phyloP scores from a whole-genome alignment of 2,888 invertebrate genomes.

The Craniophora ligustri region DNA sequence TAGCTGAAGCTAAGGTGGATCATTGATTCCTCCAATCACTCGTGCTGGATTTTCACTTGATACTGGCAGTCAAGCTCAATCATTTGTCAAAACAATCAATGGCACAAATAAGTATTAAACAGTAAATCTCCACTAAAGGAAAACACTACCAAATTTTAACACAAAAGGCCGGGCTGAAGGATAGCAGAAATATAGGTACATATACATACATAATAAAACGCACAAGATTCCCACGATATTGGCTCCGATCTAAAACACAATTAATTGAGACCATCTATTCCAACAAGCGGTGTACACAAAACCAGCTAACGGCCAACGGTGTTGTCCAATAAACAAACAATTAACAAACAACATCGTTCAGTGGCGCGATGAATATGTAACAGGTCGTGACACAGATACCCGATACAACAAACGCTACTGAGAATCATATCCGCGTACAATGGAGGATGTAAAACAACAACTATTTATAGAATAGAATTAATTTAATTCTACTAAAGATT shows the following conservation, averaged over 20 bases:
- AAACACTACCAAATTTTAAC: too few species aligned
- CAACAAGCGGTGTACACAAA: slow-evolving; percentile 26
- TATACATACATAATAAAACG: not conserved
- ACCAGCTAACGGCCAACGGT: slow-evolving; percentile 27
- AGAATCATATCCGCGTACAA: slow-evolving; percentile 24
- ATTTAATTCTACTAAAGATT: too few species aligned
- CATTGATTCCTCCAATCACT: too few species aligned
- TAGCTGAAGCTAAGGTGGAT: too few species aligned
- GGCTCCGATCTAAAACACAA: slow-evolving; percentile 10
- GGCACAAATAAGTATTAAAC: too few species aligned
- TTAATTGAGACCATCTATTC: slow-evolving; percentile 28
- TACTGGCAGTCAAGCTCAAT: too few species aligned
- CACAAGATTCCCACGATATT: slow-evolving; percentile 36
- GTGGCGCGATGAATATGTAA: slow-evolving; percentile 1
- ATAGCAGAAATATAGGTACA: slow-evolving; percentile 25
- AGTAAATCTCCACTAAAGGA: too few species aligned
- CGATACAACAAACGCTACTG: slow-evolving; percentile 1
- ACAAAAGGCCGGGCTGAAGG: too few species aligned
- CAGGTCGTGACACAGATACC: slow-evolving; percentile 27
- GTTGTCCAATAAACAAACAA: slow-evolving; percentile 35
- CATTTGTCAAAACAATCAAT: too few species aligned
- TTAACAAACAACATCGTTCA: slow-evolving; percentile 20
- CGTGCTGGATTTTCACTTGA: too few species aligned
- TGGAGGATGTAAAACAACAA: not conserved
- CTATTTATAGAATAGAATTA: too few species aligned